Evolutionary conservation across 1,140 invertebrate genomes (phyloP), one percentile per base, ranked within the genome.

Genomic region (Aphelenchoides fujianensis): DNA sequence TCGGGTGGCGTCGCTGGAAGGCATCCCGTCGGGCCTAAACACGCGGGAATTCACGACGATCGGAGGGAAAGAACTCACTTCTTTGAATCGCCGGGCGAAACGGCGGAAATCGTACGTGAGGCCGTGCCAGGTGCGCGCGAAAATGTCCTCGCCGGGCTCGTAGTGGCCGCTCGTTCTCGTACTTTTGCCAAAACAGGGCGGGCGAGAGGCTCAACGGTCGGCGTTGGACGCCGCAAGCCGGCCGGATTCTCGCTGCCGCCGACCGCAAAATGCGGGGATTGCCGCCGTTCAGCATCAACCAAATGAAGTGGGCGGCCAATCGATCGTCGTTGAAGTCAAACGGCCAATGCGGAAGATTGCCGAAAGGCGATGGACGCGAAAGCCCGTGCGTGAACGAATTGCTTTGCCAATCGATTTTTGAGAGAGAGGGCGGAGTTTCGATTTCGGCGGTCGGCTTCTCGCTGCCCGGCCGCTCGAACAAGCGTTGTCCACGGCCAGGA

Each of bases 141-240:
- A 68, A 1, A 74, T 62, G 71, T 83, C 82, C 55, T 83, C 82
- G 23, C 81, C 82, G 1, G 81, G 82, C 32, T 83, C 79, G 68
- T 70, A 83, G 41, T 84, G 74, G n/a, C 28, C 81, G 30, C 67
- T 84, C 82, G 57, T 83, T 83, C 32, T 83, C 82, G 48, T 71
- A 83, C 12, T 72, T 74, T 63, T 83, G 71, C 76, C 76, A 78
- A 7, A 7, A 7, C 5, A 5, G 5, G 12, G 55, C 55, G 19
- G 55, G 5, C 7, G 55, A 7, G 7, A 59, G 34, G 55, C 5
- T 59, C 34, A 7, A 23, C 55, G 19, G 23, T 7, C 55, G 55
- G 7, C 23, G 19, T 5, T 59, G 55, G 5, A 59, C 28, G 28
- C 12, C 41, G 41, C 19, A 32, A 59, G 23, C 5, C 23, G 5